Conservation (phyloP, 2,888 invertebrate species). For the Melanostoma scalare region DNA sequence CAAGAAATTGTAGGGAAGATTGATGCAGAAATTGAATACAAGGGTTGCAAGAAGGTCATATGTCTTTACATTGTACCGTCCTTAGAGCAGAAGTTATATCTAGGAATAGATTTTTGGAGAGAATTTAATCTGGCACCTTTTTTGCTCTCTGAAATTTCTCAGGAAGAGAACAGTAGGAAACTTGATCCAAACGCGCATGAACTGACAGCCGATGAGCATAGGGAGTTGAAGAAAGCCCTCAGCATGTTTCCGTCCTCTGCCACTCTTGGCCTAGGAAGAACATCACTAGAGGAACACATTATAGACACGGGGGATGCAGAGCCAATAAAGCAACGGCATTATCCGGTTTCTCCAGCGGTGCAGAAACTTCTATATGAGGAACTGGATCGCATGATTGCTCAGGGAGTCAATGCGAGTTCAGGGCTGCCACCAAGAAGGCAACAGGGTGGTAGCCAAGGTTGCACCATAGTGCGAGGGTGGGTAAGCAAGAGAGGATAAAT, state of each 20-base stretch:
- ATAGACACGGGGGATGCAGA: too few species aligned
- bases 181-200: not conserved
- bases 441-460: too few species aligned
- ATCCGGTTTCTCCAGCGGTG: too few species aligned
- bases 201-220: not conserved
- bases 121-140: not conserved
- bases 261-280: not conserved
- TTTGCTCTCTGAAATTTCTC: not conserved
- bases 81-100: not conserved
- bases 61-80: not conserved
- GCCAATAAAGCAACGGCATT: too few species aligned
- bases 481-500: too few species aligned
- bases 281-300: not conserved
- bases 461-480: too few species aligned
- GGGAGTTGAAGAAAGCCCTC: not conserved
- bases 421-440: too few species aligned
- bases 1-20: not conserved
- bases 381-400: slow-evolving; percentile 3
- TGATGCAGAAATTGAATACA: not conserved
- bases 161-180: not conserved
- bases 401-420: too few species aligned
- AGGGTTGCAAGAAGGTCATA: not conserved
- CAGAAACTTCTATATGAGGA: slow-evolving; percentile 12
- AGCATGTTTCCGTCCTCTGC: slow-evolving; percentile 12
- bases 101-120: slow-evolving; percentile 20